Conservation (phyloP, 2,888 invertebrate species). For the Ormyrus thymus region DNA sequence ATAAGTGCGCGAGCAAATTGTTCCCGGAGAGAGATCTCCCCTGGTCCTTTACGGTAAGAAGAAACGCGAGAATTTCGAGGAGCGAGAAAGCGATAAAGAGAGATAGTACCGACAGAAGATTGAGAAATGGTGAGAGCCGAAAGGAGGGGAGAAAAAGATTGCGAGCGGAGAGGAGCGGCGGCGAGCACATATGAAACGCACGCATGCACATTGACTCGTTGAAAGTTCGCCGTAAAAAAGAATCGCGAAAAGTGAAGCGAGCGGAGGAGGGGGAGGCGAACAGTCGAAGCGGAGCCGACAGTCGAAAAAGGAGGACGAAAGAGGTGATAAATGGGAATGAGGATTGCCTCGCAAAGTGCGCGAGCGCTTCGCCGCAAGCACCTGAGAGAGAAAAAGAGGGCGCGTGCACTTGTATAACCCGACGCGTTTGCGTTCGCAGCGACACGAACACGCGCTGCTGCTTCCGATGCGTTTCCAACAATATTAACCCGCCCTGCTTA, state of each 20-base stretch:
- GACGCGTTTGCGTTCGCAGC: neutral
- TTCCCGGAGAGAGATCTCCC: conserved; percentile 20
- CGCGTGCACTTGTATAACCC: neutral
- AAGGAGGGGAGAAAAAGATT: conserved; percentile 24
- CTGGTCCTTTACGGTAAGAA: conserved; percentile 53
- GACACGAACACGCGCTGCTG: neutral
- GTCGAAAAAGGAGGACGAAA: conserved; percentile 61
- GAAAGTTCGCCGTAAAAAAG: conserved; percentile 61
- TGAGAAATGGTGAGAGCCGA: conserved; percentile 43
- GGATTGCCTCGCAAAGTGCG: conserved; percentile 69
- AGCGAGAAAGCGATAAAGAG: conserved; percentile 38
- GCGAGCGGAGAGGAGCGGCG: neutral
- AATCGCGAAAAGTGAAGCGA: conserved; percentile 53
- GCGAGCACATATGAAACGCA: conserved; percentile 30
- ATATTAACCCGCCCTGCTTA: too few relatives aligned
- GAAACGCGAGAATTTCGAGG: conserved; percentile 60
- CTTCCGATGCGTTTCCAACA: too few relatives aligned
- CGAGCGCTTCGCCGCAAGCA: neutral
- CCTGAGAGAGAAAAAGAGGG: neutral
- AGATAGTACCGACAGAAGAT: conserved; percentile 38
- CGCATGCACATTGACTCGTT: conserved; percentile 63
- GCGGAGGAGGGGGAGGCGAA: conserved; percentile 59
- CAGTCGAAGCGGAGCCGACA: conserved; percentile 57
- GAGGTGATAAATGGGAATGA: conserved; percentile 73
- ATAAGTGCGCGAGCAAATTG: conserved; percentile 35